Evolutionary conservation across 2,888 invertebrate genomes (phyloP).

Genomic region (Melipona beecheii): DNA sequence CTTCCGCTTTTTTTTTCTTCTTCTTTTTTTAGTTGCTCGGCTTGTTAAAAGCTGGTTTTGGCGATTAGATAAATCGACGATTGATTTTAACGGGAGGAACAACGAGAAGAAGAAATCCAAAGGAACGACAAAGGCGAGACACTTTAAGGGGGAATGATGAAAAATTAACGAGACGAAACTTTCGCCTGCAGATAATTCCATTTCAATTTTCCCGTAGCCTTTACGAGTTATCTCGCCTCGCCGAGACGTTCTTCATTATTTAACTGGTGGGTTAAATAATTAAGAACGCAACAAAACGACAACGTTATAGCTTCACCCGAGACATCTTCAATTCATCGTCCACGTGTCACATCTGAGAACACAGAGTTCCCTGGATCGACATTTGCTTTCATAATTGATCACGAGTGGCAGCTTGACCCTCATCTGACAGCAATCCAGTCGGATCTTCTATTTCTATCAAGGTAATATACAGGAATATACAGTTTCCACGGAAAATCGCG

Average conservation of each 20-base stretch:
- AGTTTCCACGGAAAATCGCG: constrained; percentile 34
- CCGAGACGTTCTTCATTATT: constrained; percentile 9
- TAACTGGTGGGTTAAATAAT: background rate
- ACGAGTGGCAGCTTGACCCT: constrained; percentile 33
- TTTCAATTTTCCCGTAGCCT: constrained; percentile 14
- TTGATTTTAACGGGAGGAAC: constrained; percentile 14
- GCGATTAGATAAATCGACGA: constrained; percentile 16
- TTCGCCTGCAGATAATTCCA: background rate
- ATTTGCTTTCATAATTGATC: constrained; percentile 21
- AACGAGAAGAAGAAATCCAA: background rate
- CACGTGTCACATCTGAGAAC: background rate
- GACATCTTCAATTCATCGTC: background rate
- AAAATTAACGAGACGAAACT: background rate
- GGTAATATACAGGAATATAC: constrained; percentile 5
- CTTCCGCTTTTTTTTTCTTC: background rate
- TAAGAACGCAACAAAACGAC: background rate
- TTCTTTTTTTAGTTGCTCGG: too few relatives aligned
- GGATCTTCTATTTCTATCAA: constrained; percentile 26
- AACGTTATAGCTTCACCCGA: too few relatives aligned
- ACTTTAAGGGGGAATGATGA: background rate
- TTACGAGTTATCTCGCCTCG: background rate
- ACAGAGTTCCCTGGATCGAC: background rate
- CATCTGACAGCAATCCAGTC: constrained; percentile 1
- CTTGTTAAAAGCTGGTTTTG: background rate
- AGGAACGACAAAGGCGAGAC: background rate